Base-by-base conservation (phyloP, 37 sponge, comb jelly and placozoan species). In the Trichoplax adhaerens region DNA sequence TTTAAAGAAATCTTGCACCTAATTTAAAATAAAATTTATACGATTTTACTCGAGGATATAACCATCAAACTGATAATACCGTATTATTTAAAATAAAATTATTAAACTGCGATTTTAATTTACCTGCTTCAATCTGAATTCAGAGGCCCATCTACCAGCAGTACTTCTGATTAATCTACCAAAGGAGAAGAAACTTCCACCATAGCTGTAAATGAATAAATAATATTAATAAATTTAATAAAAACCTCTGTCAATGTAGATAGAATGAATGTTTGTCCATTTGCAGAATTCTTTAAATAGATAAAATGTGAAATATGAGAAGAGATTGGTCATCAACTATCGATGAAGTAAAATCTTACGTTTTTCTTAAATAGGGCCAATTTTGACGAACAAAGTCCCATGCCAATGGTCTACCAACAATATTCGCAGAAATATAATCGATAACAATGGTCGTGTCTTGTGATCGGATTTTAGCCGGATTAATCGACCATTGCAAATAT, bases 301-400 rank as follows among this genome's bases (percentile, higher is more conserved):
- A 29, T 29, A 29, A 29, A 29, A 29, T 29, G 29, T 29, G 29
- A 29, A 29, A 29, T 29, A 29, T 29, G 29, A 29, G 29, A 29
- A 29, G 29, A 29, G 29, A 29, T 29, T 29, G 29, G 29, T 29
- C 29, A 29, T 29, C 29, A 29, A 29, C 29, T 29, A 29, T 29
- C 29, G 29, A 29, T 29, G 29, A 29, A 29, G 29, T 1, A 1
- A 55, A 78, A 5, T 29, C 76, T 5, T 77, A 84, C 77, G 56
- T 76, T 10, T 69, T 62, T 49, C 77, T 66, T 60, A 84, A 66
- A 66, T 58, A 50, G 52, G 71, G 62, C 86, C 84, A 88, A 72
- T 93, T 82, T 8, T 72, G 49, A 56, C 77, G 72, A 55, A 88
- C 62, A 59, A 85, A 88, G 74, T 81, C 82, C 94, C 94, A 93